phyloP scores from a whole-genome alignment of 2,113 vertebrate species.

The Xiphias gladius region DNA sequence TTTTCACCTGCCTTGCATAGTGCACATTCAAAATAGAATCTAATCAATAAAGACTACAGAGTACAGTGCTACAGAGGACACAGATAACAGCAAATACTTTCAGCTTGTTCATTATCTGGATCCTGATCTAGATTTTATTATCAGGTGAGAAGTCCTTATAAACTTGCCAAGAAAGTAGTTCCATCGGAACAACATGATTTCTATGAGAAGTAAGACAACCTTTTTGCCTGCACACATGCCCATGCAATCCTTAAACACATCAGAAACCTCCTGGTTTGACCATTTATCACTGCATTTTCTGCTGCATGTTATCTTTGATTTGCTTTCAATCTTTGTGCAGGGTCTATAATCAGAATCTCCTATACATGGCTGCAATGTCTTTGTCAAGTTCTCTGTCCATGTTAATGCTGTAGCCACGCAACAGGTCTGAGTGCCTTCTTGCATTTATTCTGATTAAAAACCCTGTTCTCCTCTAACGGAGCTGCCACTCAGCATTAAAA shows the following conservation, averaged over 20 bases:
- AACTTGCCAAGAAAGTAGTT: conserved; percentile 1
- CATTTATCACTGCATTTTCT: conserved; percentile 28
- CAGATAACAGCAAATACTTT: neutral
- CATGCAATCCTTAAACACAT: neutral
- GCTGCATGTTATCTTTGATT: conserved; percentile 37
- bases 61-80: neutral
- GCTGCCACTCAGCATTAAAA: conserved; percentile 70
- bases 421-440: conserved; percentile 50
- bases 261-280: conserved; percentile 15
- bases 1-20: neutral
- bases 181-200: neutral
- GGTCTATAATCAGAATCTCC: conserved; percentile 40
- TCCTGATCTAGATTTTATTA: neutral
- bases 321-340: conserved; percentile 15
- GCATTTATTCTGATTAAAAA: conserved; percentile 54
- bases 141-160: conserved; percentile 6
- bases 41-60: neutral
- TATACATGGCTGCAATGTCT: conserved; percentile 10
- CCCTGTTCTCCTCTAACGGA: conserved; percentile 17
- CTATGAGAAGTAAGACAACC: neutral
- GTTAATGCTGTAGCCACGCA: conserved; percentile 23
- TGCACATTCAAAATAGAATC: neutral
- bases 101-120: neutral
- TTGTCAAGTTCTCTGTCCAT: conserved; percentile 17
- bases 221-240: neutral